Conservation (phyloP, 2,888 invertebrate species). For the Platycheirus rosarum region DNA sequence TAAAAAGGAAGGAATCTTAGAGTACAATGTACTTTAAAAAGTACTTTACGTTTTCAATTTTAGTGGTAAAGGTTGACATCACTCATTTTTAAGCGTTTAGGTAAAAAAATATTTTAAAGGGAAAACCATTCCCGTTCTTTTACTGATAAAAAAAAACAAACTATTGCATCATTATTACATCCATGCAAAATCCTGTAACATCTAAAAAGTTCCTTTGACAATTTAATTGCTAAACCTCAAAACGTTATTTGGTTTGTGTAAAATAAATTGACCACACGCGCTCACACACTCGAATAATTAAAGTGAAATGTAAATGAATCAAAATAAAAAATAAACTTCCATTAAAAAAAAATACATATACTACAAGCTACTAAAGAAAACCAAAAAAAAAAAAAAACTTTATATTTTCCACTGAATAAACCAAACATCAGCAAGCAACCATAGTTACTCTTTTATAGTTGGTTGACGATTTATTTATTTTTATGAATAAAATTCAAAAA, state of each 20-base stretch:
- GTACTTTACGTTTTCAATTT: too few relatives aligned
- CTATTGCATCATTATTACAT: too few relatives aligned
- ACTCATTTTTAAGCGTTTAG: too few relatives aligned
- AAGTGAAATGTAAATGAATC: conserved; percentile 47
- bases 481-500: neutral
- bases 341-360: neutral
- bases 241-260: conserved; percentile 6
- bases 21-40: too few relatives aligned
- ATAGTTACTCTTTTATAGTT: conserved; percentile 40
- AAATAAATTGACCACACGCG: conserved; percentile 31
- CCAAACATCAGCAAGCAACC: conserved; percentile 17
- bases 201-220: neutral
- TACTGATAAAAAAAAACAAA: too few relatives aligned
- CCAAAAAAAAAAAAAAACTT: conserved; percentile 31
- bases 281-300: conserved; percentile 35
- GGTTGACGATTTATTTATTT: conserved; percentile 19
- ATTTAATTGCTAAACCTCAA: conserved; percentile 19
- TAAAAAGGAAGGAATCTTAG: too few relatives aligned
- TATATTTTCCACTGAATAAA: conserved; percentile 34
- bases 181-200: too few relatives aligned
- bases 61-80: too few relatives aligned
- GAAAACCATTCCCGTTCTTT: too few relatives aligned
- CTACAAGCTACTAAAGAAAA: neutral
- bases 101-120: too few relatives aligned
- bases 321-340: conserved; percentile 30